phyloP scores from a whole-genome alignment of 35 echinoderm and acorn worm genomes.

The Strongylocentrotus purpuratus region DNA sequence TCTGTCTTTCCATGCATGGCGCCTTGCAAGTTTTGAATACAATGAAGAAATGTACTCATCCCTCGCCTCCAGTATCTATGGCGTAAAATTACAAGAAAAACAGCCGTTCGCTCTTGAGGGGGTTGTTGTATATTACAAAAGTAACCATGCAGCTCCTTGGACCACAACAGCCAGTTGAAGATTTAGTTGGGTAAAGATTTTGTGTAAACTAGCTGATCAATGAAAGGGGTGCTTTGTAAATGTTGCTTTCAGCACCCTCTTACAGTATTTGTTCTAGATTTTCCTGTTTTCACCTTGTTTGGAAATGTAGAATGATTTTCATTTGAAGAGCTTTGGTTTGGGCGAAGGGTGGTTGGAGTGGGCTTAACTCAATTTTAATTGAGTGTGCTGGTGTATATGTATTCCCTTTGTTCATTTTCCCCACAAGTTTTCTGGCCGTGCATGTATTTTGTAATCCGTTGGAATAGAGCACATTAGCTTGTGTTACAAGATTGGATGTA shows the following conservation, averaged over 20 bases:
- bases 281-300: neutral
- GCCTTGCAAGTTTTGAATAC: neutral
- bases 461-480: neutral
- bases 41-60: neutral
- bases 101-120: neutral
- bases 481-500: neutral
- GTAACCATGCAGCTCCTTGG: slow-evolving; percentile 8
- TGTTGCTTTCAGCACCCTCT: neutral
- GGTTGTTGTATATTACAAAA: neutral
- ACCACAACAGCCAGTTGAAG: neutral
- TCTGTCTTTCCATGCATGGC: neutral
- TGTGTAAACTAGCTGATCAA: neutral
- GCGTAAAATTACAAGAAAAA: slow-evolving; percentile 12
- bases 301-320: neutral
- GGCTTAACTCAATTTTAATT: neutral
- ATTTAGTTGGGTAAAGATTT: neutral
- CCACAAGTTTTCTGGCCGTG: neutral
- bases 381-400: neutral
- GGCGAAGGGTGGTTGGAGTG: neutral
- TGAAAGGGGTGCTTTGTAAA: neutral
- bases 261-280: slow-evolving; percentile 25
- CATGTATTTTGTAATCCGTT: neutral
- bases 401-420: neutral
- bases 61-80: neutral
- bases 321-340: neutral